A percentile compares a stretch with the other conserved stretches of the same genome.
Evolutionary conservation across 2,113 vertebrate genomes (phyloP).

Genomic region (Cranoglanis bouderius): DNA sequence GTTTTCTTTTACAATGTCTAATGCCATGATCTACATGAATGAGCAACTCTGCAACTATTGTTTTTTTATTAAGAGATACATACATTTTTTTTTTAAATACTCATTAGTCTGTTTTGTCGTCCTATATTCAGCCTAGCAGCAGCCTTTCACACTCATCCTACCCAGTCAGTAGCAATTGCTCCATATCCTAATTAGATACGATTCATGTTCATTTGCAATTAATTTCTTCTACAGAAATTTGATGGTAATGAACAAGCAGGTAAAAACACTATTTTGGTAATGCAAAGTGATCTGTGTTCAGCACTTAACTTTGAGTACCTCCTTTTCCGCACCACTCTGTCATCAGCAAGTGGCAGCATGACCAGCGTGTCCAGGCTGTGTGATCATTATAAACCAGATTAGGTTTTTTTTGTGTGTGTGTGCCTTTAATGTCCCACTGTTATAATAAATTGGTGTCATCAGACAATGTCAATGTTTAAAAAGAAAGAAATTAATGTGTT

Average conservation of each 20-base stretch:
- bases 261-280: background rate
- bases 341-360: background rate
- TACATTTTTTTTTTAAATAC: background rate
- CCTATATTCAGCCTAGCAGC: background rate
- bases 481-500: conserved; percentile 19
- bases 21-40: background rate
- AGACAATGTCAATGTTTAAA: conserved; percentile 24
- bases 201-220: background rate
- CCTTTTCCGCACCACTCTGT: background rate
- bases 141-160: background rate
- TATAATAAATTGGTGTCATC: conserved; percentile 35
- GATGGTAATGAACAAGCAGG: background rate
- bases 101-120: background rate
- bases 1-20: background rate
- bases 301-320: background rate
- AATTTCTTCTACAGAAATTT: background rate
- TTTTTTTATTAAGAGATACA: background rate
- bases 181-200: background rate
- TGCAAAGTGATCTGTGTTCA: background rate
- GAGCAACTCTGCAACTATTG: background rate
- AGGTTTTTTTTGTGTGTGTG: background rate
- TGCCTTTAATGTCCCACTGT: conserved; percentile 26
- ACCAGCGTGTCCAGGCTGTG: background rate
- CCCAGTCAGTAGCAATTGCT: background rate
- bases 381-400: conserved; percentile 34